Evolutionary conservation across 2,888 invertebrate species (phyloP), one percentile per base, ranked within the genome.

Genomic region (Drosophila atripex): DNA sequence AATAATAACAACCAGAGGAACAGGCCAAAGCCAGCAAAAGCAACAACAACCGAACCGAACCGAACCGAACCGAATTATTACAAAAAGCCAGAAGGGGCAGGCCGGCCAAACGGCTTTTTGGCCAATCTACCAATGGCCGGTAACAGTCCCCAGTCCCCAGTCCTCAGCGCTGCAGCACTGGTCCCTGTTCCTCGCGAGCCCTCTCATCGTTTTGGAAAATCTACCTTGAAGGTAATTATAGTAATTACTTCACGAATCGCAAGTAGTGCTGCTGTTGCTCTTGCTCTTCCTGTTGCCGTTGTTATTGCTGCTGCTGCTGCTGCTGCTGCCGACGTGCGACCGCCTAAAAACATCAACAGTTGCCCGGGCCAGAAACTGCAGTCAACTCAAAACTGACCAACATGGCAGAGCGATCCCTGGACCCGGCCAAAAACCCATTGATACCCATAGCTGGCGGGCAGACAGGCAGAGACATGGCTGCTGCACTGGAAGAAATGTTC

Each of bases 241-340:
- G 90, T 90, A 90, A 90, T 90, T 90, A 90, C 90, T 90, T 89
- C 89, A 90, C 90, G 90, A 90, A 90, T 90, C 86, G 90, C 90
- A 89, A 86, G 84, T 85, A 85, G 84, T 88, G 82, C 71, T 73
- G 87, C 77, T 71, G 71, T 71, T 70, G 68, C 65, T 72, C 61
- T 43, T 52, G 65, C 52, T 49, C 52, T 61, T 56, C 70, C 56
- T 47, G 52, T 25, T 59, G 61, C 43, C 52, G 77, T 54, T 55
- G 68, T 66, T 64, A 63, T 61, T 75, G 71, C 41, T 54, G 46
- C 21, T 53, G 66, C 45, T 59, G 78, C 50, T 51, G 77, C 83
- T 61, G 76, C 64, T 75, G 77, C 76, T 87, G 85, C 86, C 88
- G 85, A 86, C 83, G 88, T 86, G 85, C 88, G 88, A 89, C 88